Evolutionary conservation across 2,888 invertebrate genomes (phyloP).

Genomic region (Aspidiotus destructor): DNA sequence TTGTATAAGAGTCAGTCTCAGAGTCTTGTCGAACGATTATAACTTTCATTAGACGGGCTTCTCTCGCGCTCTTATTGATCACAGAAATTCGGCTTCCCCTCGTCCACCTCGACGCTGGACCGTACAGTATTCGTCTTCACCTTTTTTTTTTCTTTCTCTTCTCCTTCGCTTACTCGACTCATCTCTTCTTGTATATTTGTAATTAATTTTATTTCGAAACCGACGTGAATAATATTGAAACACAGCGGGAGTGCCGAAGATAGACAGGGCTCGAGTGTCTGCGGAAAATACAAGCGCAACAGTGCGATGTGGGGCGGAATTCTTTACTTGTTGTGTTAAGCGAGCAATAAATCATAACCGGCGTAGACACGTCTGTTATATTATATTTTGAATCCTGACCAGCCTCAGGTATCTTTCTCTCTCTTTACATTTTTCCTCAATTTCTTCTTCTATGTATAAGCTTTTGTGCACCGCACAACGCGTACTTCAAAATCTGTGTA

Average conservation of each 20-base stretch:
- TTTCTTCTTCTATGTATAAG: not conserved
- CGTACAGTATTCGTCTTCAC: too few species aligned
- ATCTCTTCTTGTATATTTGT: not conserved
- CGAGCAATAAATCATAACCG: conserved; percentile 30
- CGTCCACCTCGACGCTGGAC: too few species aligned
- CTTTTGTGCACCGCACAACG: too few species aligned
- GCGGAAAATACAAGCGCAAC: conserved; percentile 11
- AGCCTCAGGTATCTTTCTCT: conserved; percentile 4
- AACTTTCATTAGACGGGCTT: too few species aligned
- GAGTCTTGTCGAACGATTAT: too few species aligned
- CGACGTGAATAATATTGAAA: conserved; percentile 26
- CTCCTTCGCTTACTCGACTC: too few species aligned
- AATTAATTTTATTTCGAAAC: conserved; percentile 5
- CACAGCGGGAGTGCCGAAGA: conserved; percentile 18
- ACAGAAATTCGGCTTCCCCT: too few species aligned
- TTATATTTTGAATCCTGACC: conserved; percentile 2
- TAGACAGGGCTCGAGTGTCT: conserved; percentile 2
- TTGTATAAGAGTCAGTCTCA: too few species aligned
- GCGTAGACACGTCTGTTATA: conserved; percentile 12
- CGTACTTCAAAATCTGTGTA: too few species aligned
- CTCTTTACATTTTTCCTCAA: not conserved
- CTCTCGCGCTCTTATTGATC: too few species aligned
- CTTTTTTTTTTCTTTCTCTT: too few species aligned
- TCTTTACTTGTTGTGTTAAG: conserved; percentile 32
- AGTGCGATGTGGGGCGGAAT: conserved; percentile 21